Base-by-base conservation (phyloP, 2,888 invertebrate species). In the Pristionchus maxplancki region DNA sequence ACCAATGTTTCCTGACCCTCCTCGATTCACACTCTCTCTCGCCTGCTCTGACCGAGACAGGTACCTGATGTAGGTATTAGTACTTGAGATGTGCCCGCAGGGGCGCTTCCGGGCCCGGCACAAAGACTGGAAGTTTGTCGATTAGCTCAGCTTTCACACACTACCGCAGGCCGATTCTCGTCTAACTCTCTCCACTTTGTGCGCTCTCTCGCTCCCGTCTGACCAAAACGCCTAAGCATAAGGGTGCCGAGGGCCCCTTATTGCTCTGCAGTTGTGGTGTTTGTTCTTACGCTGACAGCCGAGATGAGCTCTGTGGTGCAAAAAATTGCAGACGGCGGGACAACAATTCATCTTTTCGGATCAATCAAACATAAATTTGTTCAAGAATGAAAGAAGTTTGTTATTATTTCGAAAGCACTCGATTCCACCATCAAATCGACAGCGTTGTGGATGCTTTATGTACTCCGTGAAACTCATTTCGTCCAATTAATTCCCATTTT, bases 101-200 rank as follows among this genome's bases (percentile, higher is more conserved):
- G 78, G 78, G 78, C 78, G 78, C 44, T 78, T 78, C 78, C 78
- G 78, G 78, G 31, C 71, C 64, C 28, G 44, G n/a, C 13, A 78
- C 78, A 78, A 78, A 78, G 44, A 37, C 71, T 64, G 53, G 28
- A 78, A 78, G 78, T 78, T 44, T 78, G 78, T 44, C 78, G 44
- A 78, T 78, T 78, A 48, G 78, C 78, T 78, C 78, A 78, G 1
- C 44, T 78, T 78, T 78, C 78, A 44, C 78, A 78, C 15, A 13
- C 71, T 44, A 11, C 44, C 44, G 44, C 44, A 6, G 8, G 44
- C 44, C 44, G 62, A 11, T 20, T 8, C 58, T 4, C 20, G 20
- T 58, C 24, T 58, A 17, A 8, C 11, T 15, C 58, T 20, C 24
- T 24, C 58, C 24, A 20, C 8, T 24, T 20, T 20, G 24, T 20